Percentiles rank a stretch among this genome's conserved stretches.
Evolutionary conservation across 2,888 invertebrate genomes (phyloP).

Genomic region (Ectemnius continuus): DNA sequence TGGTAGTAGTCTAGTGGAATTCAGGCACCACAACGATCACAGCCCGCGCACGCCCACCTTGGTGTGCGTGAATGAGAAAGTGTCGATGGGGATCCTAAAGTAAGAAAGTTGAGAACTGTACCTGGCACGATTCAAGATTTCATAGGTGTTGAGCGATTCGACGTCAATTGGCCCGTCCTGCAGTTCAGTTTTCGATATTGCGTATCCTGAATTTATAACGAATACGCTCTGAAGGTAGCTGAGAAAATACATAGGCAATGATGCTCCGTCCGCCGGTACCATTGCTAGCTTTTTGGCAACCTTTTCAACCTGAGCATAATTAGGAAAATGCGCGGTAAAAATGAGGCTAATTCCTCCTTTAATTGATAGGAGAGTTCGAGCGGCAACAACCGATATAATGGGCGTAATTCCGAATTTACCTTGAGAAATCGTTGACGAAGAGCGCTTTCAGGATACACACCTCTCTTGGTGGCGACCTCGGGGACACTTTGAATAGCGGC

Average conservation of each 20-base stretch:
- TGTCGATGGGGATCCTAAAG: too few species aligned
- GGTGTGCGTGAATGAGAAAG: too few species aligned
- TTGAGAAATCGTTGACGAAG: slow-evolving; percentile 90
- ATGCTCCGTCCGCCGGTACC: slow-evolving; percentile 93
- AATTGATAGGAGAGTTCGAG: too few species aligned
- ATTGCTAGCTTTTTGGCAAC: slow-evolving; percentile 91
- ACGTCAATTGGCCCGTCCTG: slow-evolving; percentile 87
- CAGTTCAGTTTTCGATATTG: slow-evolving; percentile 86
- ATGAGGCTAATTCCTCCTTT: too few species aligned
- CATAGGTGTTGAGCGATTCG: slow-evolving; percentile 88
- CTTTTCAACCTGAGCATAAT: slow-evolving; percentile 82
- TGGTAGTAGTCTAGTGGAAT: too few species aligned
- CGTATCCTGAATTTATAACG: slow-evolving; percentile 83
- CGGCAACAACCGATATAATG: not conserved
- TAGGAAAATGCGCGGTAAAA: not conserved
- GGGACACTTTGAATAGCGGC: slow-evolving; percentile 90
- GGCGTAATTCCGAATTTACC: slow-evolving; percentile 63
- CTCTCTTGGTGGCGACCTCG: slow-evolving; percentile 85
- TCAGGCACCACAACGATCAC: too few species aligned
- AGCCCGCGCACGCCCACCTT: too few species aligned
- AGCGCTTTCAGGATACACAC: slow-evolving; percentile 93
- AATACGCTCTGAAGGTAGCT: slow-evolving; percentile 95
- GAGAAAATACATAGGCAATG: slow-evolving; percentile 88
- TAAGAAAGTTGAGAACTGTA: slow-evolving; percentile 69
- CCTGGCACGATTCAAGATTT: slow-evolving; percentile 94